Conservation (phyloP, 2,888 invertebrate species). For the Plutella xylostella region DNA sequence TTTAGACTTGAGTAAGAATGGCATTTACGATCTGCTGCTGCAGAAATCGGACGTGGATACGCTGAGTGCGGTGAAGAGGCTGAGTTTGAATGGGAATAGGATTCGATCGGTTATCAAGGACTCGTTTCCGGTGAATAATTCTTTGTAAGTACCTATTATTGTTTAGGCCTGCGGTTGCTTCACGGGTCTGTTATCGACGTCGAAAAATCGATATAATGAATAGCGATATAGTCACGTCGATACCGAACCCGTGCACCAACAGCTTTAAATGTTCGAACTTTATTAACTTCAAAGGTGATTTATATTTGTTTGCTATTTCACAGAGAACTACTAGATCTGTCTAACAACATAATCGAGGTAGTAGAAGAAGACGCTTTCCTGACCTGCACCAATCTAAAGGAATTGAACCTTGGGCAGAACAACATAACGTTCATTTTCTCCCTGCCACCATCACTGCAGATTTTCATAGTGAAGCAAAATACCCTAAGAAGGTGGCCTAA, state of each 20-base stretch:
- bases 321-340: conserved; percentile 57
- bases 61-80: conserved; percentile 38
- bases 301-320: conserved; percentile 19
- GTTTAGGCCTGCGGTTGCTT: not conserved
- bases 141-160: conserved; percentile 40
- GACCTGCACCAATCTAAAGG: conserved; percentile 41
- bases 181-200: not conserved
- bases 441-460: conserved; percentile 45
- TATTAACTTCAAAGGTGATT: no score
- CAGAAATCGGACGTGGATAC: conserved; percentile 32
- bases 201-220: no score
- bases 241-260: no score
- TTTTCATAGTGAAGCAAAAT: conserved; percentile 49
- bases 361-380: conserved; percentile 51
- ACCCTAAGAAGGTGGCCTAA: conserved; percentile 53
- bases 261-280: no score
- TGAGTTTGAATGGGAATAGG: conserved; percentile 62
- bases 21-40: conserved; percentile 43
- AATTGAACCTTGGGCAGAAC: conserved; percentile 59
- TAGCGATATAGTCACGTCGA: no score
- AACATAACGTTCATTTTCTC: conserved; percentile 53
- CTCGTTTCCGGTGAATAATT: conserved; percentile 46
- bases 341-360: conserved; percentile 56
- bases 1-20: conserved; percentile 63
- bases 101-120: conserved; percentile 49